These are phyloP conservation scores for Aegithalos caudatus DNA, from an alignment of 2,113 vertebrate genomes.

Conservation along the genomic window DNA sequence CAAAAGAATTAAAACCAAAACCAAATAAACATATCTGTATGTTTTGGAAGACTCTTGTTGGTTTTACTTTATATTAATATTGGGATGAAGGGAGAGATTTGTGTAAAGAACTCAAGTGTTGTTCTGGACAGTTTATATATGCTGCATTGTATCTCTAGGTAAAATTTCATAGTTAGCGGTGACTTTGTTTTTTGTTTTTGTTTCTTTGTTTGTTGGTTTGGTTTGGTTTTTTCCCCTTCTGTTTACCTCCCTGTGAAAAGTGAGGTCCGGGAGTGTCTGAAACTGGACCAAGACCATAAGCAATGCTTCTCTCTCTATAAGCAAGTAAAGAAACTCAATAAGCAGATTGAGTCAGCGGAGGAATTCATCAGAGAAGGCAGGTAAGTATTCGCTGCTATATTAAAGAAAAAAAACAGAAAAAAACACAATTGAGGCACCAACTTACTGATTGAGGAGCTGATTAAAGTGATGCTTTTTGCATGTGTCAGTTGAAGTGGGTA, in stretches of 20 bases:
- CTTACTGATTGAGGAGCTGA: conserved; percentile 1
- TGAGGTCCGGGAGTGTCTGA: conserved; percentile 95
- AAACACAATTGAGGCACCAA: not conserved
- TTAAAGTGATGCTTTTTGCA: conserved; percentile 21
- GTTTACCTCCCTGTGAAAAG: conserved; percentile 58
- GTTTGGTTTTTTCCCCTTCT: not conserved
- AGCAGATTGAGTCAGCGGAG: conserved; percentile 89
- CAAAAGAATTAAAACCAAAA: not conserved
- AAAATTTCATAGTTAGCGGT: not conserved
- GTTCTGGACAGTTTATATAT: not conserved
- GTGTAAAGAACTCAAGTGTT: not conserved
- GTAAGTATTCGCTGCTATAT: conserved; percentile 66
- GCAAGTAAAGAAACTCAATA: conserved; percentile 95
- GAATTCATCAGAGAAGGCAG: conserved; percentile 89
- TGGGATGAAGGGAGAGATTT: not conserved
- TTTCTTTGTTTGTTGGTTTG: not conserved
- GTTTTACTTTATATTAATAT: not conserved
- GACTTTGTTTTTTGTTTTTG: not conserved
- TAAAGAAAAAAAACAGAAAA: not conserved
- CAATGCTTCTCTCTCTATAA: conserved; percentile 96
- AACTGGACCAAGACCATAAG: conserved; percentile 96
- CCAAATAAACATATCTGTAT: not conserved
- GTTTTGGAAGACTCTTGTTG: not conserved
- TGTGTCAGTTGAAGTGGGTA: conserved; percentile 23
- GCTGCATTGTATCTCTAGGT: not conserved